These are phyloP conservation scores for Campoletis raptor DNA, from an alignment of 2,888 invertebrate genomes.

Conservation along the genomic window DNA sequence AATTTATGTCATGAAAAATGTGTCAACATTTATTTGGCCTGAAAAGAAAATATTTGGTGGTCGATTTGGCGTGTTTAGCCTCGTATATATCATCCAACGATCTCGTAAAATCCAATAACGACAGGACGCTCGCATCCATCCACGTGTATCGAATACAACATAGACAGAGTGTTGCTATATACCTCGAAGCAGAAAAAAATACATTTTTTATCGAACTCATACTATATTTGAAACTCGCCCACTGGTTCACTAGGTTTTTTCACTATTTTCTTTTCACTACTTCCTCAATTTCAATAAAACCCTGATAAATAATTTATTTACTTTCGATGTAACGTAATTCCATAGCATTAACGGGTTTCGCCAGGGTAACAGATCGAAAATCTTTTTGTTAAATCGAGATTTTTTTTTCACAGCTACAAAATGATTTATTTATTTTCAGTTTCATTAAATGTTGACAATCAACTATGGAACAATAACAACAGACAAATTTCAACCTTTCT, in stretches of 20 bases:
- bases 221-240: slow-evolving; percentile 5
- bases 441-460: neutral
- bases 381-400: neutral
- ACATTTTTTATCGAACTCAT: slow-evolving; percentile 35
- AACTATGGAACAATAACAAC: no score
- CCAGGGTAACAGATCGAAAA: neutral
- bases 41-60: neutral
- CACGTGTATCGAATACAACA: slow-evolving; percentile 36
- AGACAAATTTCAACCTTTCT: no score
- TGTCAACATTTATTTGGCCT: neutral
- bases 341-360: neutral
- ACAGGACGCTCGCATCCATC: slow-evolving; percentile 45
- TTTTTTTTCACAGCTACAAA: neutral
- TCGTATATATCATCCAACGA: slow-evolving; percentile 51
- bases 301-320: neutral
- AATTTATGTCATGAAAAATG: neutral
- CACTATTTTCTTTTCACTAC: slow-evolving; percentile 5
- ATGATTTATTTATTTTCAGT: neutral
- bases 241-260: neutral
- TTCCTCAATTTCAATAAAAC: neutral
- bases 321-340: neutral
- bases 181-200: slow-evolving; percentile 46
- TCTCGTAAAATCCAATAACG: slow-evolving; percentile 67
- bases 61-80: neutral
- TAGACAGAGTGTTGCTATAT: neutral